Conservation (phyloP, 1,140 invertebrate genomes). For the Ceratoteleas bidentatus region DNA sequence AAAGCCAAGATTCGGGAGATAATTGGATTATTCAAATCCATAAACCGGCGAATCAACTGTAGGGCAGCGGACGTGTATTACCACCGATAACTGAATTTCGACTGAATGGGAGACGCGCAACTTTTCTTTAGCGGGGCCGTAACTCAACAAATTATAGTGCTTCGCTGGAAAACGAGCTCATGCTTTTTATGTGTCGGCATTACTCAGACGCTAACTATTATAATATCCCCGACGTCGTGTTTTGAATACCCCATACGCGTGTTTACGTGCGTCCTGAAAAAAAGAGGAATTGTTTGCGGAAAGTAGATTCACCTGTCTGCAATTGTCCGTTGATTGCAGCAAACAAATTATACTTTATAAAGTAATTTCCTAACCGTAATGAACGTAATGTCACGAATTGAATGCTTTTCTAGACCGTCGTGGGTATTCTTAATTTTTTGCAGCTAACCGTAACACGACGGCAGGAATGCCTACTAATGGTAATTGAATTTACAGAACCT, state of each 20-base stretch:
- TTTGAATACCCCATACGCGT: constrained; percentile 33
- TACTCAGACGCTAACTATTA: constrained; percentile 24
- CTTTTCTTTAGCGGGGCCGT: constrained; percentile 16
- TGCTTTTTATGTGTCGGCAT: constrained; percentile 16
- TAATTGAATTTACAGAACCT: too few species aligned
- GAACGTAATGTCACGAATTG: not conserved
- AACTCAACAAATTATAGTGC: constrained; percentile 38
- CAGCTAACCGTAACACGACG: too few species aligned
- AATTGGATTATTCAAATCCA: constrained; percentile 25
- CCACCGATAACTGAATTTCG: constrained; percentile 30
- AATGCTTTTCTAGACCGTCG: not conserved
- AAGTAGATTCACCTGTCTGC: constrained; percentile 14
- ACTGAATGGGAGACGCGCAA: constrained; percentile 10
- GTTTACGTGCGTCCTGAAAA: constrained; percentile 35
- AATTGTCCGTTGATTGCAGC: not conserved
- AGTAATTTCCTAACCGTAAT: not conserved
- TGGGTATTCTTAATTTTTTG: too few species aligned
- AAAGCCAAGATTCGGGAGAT: constrained; percentile 4
- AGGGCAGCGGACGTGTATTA: not conserved
- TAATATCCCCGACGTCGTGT: constrained; percentile 13
- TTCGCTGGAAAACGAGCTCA: constrained; percentile 17
- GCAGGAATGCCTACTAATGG: too few species aligned
- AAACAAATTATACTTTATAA: not conserved
- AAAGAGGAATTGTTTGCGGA: constrained; percentile 25
- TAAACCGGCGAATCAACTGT: not conserved